Percentiles rank a stretch among this genome's conserved stretches.
Conservation (phyloP, 1,140 invertebrate genomes). For the Drosophila baimaii region DNA sequence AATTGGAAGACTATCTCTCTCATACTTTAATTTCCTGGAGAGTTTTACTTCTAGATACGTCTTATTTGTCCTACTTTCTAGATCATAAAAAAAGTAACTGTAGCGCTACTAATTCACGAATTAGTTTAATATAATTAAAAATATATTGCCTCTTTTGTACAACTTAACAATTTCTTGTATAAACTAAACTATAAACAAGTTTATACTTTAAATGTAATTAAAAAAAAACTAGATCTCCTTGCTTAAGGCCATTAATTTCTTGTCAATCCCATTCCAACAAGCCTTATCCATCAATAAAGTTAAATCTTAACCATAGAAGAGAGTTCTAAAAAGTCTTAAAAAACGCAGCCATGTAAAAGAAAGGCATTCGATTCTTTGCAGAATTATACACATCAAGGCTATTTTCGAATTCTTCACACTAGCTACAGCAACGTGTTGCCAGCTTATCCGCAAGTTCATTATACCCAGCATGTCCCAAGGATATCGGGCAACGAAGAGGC, state of each 20-base stretch:
- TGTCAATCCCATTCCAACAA: not conserved
- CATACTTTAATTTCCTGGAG: not conserved
- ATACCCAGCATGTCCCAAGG: conserved; percentile 29
- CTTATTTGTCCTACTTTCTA: no score
- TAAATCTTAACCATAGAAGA: not conserved
- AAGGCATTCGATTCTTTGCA: conserved; percentile 12
- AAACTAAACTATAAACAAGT: no score
- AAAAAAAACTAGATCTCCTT: not conserved
- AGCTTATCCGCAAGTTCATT: conserved; percentile 30
- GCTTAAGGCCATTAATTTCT: no score
- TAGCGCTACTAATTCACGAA: not conserved
- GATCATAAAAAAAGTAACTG: not conserved
- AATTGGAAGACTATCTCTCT: no score
- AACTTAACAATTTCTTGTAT: not conserved
- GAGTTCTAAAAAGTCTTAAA: not conserved
- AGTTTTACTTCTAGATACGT: no score
- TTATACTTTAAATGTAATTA: not conserved
- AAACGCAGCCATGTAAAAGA: not conserved
- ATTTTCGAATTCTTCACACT: conserved; percentile 40
- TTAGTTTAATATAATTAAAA: not conserved
- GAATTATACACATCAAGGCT: conserved; percentile 24
- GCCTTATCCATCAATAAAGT: no score
- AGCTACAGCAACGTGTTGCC: not conserved
- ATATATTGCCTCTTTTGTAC: no score
- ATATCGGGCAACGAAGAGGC: conserved; percentile 39